Evolutionary conservation across 2,888 invertebrate species (phyloP).

Genomic region (Andricus curvator): DNA sequence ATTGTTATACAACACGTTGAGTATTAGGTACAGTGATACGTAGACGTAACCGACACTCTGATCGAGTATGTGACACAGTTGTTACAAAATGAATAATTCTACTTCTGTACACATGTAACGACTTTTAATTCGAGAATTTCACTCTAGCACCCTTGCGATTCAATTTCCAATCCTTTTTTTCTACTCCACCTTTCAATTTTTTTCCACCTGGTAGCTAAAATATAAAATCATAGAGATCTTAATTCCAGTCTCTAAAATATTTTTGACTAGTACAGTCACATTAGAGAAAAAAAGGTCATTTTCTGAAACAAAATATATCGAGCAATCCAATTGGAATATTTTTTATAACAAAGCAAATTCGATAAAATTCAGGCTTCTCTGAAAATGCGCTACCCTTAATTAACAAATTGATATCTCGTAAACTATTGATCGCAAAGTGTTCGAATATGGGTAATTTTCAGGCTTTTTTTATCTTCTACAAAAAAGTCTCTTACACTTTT

Average conservation of each 20-base stretch:
- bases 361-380: no score
- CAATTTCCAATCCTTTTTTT: constrained; percentile 38
- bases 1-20: constrained; percentile 75
- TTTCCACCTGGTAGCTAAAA: neutral
- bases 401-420: no score
- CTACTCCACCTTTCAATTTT: neutral
- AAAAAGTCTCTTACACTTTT: no score
- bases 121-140: constrained; percentile 53
- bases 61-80: constrained; percentile 54
- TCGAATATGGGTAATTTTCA: no score
- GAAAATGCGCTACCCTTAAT: no score
- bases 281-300: no score
- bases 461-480: no score
- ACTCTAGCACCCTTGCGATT: constrained; percentile 56
- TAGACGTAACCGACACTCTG: constrained; percentile 66
- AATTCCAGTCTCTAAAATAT: neutral
- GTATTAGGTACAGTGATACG: constrained; percentile 73
- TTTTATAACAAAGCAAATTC: no score
- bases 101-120: constrained; percentile 58
- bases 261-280: neutral
- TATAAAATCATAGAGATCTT: neutral
- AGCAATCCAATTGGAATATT: no score
- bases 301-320: no score
- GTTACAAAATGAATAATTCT: constrained; percentile 41
- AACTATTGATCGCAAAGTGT: no score